Base-by-base conservation (phyloP, 2,888 invertebrate species). In the Synergus gifuensis region DNA sequence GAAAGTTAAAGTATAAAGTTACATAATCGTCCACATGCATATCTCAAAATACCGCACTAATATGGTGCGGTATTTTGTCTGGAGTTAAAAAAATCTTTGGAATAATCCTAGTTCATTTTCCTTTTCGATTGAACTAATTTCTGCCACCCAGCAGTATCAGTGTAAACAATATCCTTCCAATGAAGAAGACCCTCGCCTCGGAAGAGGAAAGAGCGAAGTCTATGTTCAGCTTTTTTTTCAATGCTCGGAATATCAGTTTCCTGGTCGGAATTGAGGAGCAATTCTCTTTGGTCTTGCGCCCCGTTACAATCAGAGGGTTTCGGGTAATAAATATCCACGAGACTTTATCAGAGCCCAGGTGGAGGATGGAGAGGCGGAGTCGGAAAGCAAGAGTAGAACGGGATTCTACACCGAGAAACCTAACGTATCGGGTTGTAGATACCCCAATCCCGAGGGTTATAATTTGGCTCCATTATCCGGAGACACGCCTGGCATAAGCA, bases 391-490 rank as follows among this genome's bases (percentile, higher is more conserved):
- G 67, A 44, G 67, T 22, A 73, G n/a, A 54, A 54, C 14, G 28
- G 49, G 69, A 69, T 46, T 69, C 69, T 69, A 49, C 69, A 46
- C 69, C 77, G 49, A 49, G 69, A 49, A 69, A 69, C 69, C 22
- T 69, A 73, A 36, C 49, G 28, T 80, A 79, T 46, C 42, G 81
- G 81, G 81, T 81, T 82, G 83, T 86, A 83, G 86, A 86, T 85
- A 86, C 85, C 82, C 83, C 83, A 82, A 86, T 86, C 83, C 82
- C 76, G 54, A 73, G 82, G 86, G 86, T 85, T 86, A 86, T 86
- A 86, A 86, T 86, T 86, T 83, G 84, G 81, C 82, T 82, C 85
- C 82, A 86, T 86, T 84, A 84, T 79, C 78, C 76, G 67, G 16
- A 79, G 81, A 85, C 84, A 80, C 82, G 84, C 76, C 82, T 76